Evolutionary conservation across 2,888 invertebrate species (phyloP).

Genomic region (Acrobasis suavella): DNA sequence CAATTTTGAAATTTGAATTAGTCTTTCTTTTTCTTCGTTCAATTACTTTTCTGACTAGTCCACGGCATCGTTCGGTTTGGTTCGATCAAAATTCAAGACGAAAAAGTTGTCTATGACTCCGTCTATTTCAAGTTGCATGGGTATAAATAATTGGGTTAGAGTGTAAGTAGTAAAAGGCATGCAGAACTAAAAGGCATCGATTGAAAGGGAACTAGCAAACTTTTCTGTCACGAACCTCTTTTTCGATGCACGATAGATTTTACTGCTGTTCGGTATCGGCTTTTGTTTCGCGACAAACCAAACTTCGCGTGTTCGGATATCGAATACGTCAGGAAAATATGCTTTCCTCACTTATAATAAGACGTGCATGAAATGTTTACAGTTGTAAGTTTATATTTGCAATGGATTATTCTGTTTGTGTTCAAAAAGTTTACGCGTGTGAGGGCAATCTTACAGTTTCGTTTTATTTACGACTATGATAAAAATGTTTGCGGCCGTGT

Average conservation of each 20-base stretch:
- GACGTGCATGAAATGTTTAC: constrained; percentile 28
- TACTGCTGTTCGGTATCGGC: constrained; percentile 63
- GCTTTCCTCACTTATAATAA: constrained; percentile 40
- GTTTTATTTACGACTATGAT: constrained; percentile 74
- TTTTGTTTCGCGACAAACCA: constrained; percentile 42
- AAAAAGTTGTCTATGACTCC: constrained; percentile 17
- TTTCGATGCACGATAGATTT: constrained; percentile 75
- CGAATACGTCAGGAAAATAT: constrained; percentile 35
- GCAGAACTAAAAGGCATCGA: constrained; percentile 66
- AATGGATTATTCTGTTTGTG: constrained; percentile 51
- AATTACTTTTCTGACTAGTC: constrained; percentile 18
- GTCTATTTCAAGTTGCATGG: constrained; percentile 45
- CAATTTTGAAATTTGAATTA: constrained; percentile 47
- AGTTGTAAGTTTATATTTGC: constrained; percentile 38
- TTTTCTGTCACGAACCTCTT: constrained; percentile 70
- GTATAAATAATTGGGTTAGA: constrained; percentile 68
- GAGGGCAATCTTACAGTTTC: constrained; percentile 56
- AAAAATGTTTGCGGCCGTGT: constrained; percentile 78
- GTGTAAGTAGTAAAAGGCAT: constrained; percentile 46
- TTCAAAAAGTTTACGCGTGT: constrained; percentile 59
- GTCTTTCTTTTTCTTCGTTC: constrained; percentile 30
- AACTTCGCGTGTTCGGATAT: constrained; percentile 31
- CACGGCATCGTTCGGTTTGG: constrained; percentile 5
- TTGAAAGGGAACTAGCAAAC: constrained; percentile 63
- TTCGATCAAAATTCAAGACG: constrained; percentile 16